phyloP scores from a whole-genome alignment of 2,888 invertebrate genomes.

The Macropis europaea region DNA sequence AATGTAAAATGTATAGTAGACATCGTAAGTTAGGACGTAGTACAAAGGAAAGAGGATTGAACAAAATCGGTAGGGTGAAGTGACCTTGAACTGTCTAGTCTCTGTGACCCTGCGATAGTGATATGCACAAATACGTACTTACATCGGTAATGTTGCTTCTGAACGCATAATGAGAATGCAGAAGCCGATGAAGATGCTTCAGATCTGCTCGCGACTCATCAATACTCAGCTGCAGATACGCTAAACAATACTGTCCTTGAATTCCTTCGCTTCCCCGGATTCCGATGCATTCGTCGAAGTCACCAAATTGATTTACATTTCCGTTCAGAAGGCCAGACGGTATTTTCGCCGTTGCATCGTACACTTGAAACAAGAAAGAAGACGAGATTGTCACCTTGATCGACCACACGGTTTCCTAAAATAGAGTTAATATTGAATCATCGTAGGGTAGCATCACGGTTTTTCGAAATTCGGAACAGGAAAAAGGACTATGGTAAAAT shows the following conservation, averaged over 20 bases:
- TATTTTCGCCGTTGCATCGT: slow-evolving; percentile 87
- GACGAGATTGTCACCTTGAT: too few species aligned
- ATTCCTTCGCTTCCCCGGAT: slow-evolving; percentile 79
- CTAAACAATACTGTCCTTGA: slow-evolving; percentile 85
- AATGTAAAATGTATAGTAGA: too few species aligned
- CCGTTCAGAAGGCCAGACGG: slow-evolving; percentile 86
- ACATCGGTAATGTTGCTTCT: slow-evolving; percentile 85
- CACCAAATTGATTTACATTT: slow-evolving; percentile 86
- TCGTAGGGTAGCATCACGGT: too few species aligned
- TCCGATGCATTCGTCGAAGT: slow-evolving; percentile 85
- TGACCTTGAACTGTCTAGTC: too few species aligned
- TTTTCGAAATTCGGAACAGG: too few species aligned
- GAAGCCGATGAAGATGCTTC: slow-evolving; percentile 81
- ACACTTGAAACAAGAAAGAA: slow-evolving; percentile 81
- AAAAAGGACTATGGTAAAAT: too few species aligned
- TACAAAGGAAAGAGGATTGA: too few species aligned
- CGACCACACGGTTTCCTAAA: too few species aligned
- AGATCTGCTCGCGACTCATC: slow-evolving; percentile 80
- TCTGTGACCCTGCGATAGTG: too few species aligned
- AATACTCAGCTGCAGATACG: slow-evolving; percentile 83
- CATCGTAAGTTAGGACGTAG: too few species aligned
- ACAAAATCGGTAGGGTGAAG: too few species aligned
- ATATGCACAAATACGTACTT: slow-evolving; percentile 76
- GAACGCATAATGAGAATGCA: slow-evolving; percentile 84
- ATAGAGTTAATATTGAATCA: too few species aligned